Evolutionary conservation across 1,140 invertebrate species (phyloP).

Genomic region (Goniozus legneri): DNA sequence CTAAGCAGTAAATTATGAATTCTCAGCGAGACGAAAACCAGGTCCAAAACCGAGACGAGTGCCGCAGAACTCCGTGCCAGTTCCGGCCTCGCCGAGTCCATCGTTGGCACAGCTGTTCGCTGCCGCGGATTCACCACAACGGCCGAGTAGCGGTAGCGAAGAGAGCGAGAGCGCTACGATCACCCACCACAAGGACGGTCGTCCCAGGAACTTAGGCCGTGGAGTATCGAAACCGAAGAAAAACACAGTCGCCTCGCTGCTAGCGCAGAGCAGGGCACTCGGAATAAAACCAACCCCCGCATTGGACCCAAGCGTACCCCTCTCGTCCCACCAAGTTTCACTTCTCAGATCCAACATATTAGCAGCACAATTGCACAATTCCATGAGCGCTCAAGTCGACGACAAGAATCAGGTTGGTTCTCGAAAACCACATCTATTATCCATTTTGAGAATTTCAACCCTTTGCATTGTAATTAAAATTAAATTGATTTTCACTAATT

Average conservation of each 20-base stretch:
- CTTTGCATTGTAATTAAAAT: too few relatives aligned
- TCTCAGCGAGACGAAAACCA: conserved; percentile 66
- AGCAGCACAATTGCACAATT: conserved; percentile 57
- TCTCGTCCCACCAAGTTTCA: conserved; percentile 61
- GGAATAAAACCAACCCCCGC: conserved; percentile 64
- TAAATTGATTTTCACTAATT: too few relatives aligned
- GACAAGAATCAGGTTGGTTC: conserved; percentile 51
- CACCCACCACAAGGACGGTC: conserved; percentile 63
- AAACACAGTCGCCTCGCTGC: conserved; percentile 82
- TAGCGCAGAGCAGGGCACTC: conserved; percentile 78
- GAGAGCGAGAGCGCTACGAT: conserved; percentile 59
- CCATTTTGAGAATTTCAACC: too few relatives aligned
- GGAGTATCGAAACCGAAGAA: conserved; percentile 87
- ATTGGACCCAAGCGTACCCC: conserved; percentile 56
- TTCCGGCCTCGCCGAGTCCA: conserved; percentile 54
- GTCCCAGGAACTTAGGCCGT: conserved; percentile 76
- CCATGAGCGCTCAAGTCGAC: conserved; percentile 49
- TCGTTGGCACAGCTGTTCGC: conserved; percentile 58
- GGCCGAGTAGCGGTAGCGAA: conserved; percentile 65
- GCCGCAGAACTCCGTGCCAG: conserved; percentile 56
- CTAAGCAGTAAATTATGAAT: too few relatives aligned
- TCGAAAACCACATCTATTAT: background rate
- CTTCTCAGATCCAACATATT: conserved; percentile 61
- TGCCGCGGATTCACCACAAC: conserved; percentile 58
- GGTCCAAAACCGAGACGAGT: conserved; percentile 69